Conservation (phyloP, 2,888 invertebrate genomes). For the Bhutanitis thaidina region DNA sequence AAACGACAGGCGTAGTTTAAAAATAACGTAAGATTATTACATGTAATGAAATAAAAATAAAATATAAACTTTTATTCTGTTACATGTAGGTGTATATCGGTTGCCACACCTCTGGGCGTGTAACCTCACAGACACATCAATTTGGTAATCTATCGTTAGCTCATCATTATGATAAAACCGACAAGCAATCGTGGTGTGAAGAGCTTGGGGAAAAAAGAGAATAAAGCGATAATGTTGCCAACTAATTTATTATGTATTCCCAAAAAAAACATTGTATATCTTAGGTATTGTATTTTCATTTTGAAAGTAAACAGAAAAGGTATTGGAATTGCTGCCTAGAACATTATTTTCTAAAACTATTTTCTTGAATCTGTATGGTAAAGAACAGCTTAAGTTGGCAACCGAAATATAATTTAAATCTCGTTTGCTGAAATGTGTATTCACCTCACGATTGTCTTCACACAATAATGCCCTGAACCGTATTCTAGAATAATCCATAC, state of each 20-base stretch:
- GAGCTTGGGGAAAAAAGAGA: constrained; percentile 16
- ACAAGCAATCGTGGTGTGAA: constrained; percentile 36
- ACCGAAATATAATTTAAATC: neutral
- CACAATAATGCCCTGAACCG: neutral
- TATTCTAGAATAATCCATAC: neutral
- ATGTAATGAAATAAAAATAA: constrained; percentile 78
- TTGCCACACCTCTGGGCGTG: constrained; percentile 36
- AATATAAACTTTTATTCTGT: constrained; percentile 65
- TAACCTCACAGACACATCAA: constrained; percentile 30
- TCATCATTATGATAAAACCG: neutral
- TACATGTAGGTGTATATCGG: constrained; percentile 59
- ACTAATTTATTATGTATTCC: no score
- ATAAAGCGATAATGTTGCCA: constrained; percentile 16
- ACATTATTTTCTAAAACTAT: no score
- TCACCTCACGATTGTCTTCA: constrained; percentile 5
- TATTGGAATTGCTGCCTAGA: no score
- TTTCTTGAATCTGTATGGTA: no score
- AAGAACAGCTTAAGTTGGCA: neutral
- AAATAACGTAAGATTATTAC: constrained; percentile 80
- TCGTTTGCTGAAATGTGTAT: neutral
- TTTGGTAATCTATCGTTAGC: constrained; percentile 33
- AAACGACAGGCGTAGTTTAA: constrained; percentile 65
- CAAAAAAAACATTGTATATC: no score
- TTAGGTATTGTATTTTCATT: no score
- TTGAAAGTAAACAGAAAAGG: no score